Conservation (phyloP, 2,113 vertebrate genomes). For the Bostrychus sinensis region DNA sequence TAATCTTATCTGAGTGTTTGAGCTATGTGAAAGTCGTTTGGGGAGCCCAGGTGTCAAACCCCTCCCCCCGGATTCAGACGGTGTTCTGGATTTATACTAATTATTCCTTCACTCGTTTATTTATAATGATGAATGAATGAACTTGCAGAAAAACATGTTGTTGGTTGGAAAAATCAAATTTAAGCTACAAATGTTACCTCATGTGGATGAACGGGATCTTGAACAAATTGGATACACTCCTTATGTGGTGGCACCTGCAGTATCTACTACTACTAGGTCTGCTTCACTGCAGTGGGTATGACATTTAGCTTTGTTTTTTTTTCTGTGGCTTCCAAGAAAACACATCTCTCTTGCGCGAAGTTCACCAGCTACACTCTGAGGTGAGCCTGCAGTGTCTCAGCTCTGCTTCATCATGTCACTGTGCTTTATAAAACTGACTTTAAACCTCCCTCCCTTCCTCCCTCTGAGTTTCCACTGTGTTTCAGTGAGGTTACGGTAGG, state of each 20-base stretch:
- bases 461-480: background rate
- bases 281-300: background rate
- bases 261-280: background rate
- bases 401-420: constrained; percentile 6
- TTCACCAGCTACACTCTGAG: background rate
- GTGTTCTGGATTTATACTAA: no score
- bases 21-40: no score
- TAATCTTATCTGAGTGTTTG: no score
- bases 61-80: no score
- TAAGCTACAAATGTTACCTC: no score
- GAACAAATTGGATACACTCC: background rate
- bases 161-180: no score
- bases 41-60: no score
- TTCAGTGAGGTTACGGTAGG: constrained; percentile 3
- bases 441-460: background rate
- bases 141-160: no score
- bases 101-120: no score
- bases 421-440: constrained; percentile 3
- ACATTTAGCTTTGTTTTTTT: background rate
- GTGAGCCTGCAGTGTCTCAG: constrained; percentile 3
- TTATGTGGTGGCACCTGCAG: background rate
- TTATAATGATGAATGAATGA: no score
- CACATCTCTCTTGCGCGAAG: background rate
- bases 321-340: background rate
- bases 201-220: background rate